phyloP scores from a whole-genome alignment of 1,140 invertebrate genomes.

The Samia ricini region DNA sequence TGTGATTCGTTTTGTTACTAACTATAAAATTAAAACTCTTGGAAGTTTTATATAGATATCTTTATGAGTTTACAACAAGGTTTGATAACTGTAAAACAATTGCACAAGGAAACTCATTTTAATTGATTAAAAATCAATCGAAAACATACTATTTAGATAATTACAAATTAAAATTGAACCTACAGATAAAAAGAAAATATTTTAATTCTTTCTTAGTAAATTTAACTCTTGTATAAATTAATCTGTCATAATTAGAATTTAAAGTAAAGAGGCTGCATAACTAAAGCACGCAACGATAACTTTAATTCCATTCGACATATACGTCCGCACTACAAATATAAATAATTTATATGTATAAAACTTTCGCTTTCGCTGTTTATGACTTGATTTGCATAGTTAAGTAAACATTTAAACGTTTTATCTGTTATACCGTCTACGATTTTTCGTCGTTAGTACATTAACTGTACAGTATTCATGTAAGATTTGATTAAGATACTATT shows the following conservation, averaged over 20 bases:
- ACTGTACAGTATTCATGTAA: neutral
- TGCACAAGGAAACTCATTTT: too few relatives aligned
- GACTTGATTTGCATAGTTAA: constrained; percentile 35
- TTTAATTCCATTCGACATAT: neutral
- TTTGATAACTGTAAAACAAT: too few relatives aligned
- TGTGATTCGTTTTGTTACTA: too few relatives aligned
- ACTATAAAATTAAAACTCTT: too few relatives aligned
- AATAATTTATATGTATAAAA: neutral
- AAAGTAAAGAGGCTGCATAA: neutral
- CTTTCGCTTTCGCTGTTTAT: constrained; percentile 36
- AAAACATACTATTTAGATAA: too few relatives aligned
- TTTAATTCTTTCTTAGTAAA: too few relatives aligned
- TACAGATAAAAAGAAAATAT: too few relatives aligned
- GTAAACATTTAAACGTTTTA: constrained; percentile 16
- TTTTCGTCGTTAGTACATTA: neutral
- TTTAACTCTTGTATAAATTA: too few relatives aligned
- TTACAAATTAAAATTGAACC: too few relatives aligned
- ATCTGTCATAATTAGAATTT: neutral
- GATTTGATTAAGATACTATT: neutral
- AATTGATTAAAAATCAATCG: too few relatives aligned
- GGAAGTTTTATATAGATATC: too few relatives aligned
- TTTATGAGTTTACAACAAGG: too few relatives aligned
- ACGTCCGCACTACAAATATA: neutral
- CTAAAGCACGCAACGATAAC: neutral
- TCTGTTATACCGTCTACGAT: neutral